Evolutionary conservation across 1,140 invertebrate genomes (phyloP).

Genomic region (Parapsyche elsis): DNA sequence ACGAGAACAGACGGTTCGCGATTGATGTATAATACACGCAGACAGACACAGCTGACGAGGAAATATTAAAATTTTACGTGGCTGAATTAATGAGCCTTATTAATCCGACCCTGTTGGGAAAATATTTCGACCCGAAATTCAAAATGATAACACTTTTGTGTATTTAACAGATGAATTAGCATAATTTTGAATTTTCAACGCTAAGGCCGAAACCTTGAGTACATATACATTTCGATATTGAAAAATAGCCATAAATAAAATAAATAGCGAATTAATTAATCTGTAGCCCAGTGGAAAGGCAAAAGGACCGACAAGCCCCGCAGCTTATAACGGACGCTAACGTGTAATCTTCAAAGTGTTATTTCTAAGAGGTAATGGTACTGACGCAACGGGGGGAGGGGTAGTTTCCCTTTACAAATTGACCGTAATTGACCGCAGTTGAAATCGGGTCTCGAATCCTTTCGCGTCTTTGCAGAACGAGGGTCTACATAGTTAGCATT

Average conservation of each 20-base stretch:
- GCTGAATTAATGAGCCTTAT: constrained; percentile 31
- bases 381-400: background rate
- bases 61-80: constrained; percentile 37
- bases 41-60: constrained; percentile 27
- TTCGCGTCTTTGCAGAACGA: too few relatives aligned
- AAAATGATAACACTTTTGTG: constrained; percentile 27
- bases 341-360: constrained; percentile 33
- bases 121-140: background rate
- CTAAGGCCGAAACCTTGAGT: background rate
- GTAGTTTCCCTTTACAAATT: constrained; percentile 27
- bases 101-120: constrained; percentile 9
- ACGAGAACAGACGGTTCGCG: too few relatives aligned
- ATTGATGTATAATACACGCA: background rate
- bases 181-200: constrained; percentile 24
- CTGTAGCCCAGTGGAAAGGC: too few relatives aligned
- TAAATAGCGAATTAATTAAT: too few relatives aligned
- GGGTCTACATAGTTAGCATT: too few relatives aligned
- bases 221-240: too few relatives aligned
- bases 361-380: constrained; percentile 7
- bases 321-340: background rate
- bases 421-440: constrained; percentile 35
- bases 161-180: constrained; percentile 17
- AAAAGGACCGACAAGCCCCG: background rate
- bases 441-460: background rate
- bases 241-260: too few relatives aligned